Base-by-base conservation (phyloP, 2,113 vertebrate genomes). In the Emydura subglobosa region DNA sequence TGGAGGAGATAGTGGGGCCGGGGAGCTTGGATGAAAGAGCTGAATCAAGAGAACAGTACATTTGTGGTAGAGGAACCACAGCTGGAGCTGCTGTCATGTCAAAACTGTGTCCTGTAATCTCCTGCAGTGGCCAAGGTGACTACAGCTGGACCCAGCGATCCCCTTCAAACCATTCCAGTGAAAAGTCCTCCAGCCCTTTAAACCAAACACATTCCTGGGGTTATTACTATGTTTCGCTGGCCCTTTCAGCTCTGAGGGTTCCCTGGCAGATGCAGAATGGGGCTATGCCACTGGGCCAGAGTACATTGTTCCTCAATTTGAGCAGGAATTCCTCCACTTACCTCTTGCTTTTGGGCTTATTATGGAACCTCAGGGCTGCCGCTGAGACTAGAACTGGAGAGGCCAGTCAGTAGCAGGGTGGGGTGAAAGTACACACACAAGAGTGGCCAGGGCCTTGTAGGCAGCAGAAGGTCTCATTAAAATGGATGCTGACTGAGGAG, bases 321-420 rank as follows among this genome's bases (percentile, higher is more conserved):
- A 22, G 65, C 17, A 72, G n/a, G 19, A 72, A 39, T 72, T 72
- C 19, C n/a, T n/a, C 93, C 89, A 87, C 93, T 81, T n/a, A 91
- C 17, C 88, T 83, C 87, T 80, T 89, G 78, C 16, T 93, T 49
- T 17, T 94, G 91, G 92, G 93, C 88, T 95, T 59, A 10, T 95
- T 92, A 94, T 93, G 85, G 85, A 87, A 87, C 53, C 78, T 0
- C 74, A 84, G 80, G 87, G 34, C 49, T 93, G 85, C 61, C 81
- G 79, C 29, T 44, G n/a, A 94, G 92, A 87, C 90, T 47, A 50
- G 74, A 83, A 74, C 90, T 1, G 39, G 84, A 27, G 42, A 22
- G 24, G 42, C 65, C 72, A 76, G 24, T 83, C 80, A 85, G 31
- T 57, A 93, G 88, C 39, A 93, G 72, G 49, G 86, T 94, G 91